Base-by-base conservation (phyloP, 2,113 vertebrate species). In the Romanogobio albipinnatus region DNA sequence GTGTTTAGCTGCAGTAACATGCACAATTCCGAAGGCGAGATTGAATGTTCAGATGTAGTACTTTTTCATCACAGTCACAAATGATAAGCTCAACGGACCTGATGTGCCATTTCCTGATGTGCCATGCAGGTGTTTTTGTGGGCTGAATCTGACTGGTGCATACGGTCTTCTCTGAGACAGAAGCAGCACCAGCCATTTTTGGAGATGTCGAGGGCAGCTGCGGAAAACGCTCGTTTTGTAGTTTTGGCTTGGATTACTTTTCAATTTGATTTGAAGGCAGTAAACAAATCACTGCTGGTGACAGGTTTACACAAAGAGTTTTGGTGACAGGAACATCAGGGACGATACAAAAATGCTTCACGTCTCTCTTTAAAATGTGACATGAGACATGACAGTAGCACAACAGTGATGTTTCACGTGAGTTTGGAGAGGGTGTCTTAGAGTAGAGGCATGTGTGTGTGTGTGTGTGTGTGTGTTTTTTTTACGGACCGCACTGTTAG, bases 241-340 rank as follows among this genome's bases (percentile, higher is more conserved):
- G 80, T 83, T 85, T 88, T 70, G 29, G 59, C 59, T 71, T 81
- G 84, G 49, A 76, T 76, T 81, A 49, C 64, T 70, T 81, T 75
- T 88, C 82, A 15, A 49, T 68, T 71, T 76, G 71, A 79, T 73
- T 74, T 77, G 87, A 86, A 81, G 80, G 33, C 76, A 71, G 58
- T 86, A 77, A 84, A 81, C 87, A 82, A 43, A 82, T 81, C 71
- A 82, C 59, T 15, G 15, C 66, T 1, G 6, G 62, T 84, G 87
- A 86, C 84, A 86, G 84, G 82, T 86, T 88, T 82, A 73, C 77
- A 49, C 84, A 73, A 43, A 85, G 58, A 75, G 45, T 83, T 86
- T 84, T 79, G 26, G 45, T 84, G 87, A 80, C 87, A 86, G 77
- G 74, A 78, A 85, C 85, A 88, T 88, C 81, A 81, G 76, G 85